phyloP scores from a whole-genome alignment of 2,113 vertebrate genomes.

The Platysteira castanea region DNA sequence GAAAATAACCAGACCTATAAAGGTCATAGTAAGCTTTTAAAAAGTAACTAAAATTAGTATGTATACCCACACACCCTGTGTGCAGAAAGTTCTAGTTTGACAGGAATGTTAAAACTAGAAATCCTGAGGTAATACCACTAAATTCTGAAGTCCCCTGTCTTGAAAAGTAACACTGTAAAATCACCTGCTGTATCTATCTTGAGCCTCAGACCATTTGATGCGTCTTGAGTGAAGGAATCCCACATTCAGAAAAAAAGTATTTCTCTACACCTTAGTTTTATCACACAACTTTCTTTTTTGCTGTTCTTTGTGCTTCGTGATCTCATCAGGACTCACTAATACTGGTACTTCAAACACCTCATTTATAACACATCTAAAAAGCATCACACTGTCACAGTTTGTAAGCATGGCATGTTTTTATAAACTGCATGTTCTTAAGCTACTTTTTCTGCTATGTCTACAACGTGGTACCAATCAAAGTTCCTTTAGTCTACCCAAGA shows the following conservation, averaged over 20 bases:
- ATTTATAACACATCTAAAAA: background rate
- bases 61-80: rapidly evolving
- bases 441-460: background rate
- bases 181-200: background rate
- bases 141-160: background rate
- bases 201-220: background rate
- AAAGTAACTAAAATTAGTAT: background rate
- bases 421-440: background rate
- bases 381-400: too few species aligned
- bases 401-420: background rate
- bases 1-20: background rate
- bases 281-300: background rate
- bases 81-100: background rate
- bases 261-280: background rate
- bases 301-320: background rate
- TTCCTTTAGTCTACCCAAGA: background rate
- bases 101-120: background rate
- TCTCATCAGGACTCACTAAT: background rate
- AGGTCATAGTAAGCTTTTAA: background rate
- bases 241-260: background rate
- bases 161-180: background rate
- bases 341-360: background rate
- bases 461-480: background rate
- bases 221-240: background rate
- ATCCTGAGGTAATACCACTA: background rate